phyloP scores from a whole-genome alignment of 2,113 vertebrate species.

The Anoura caudifer region DNA sequence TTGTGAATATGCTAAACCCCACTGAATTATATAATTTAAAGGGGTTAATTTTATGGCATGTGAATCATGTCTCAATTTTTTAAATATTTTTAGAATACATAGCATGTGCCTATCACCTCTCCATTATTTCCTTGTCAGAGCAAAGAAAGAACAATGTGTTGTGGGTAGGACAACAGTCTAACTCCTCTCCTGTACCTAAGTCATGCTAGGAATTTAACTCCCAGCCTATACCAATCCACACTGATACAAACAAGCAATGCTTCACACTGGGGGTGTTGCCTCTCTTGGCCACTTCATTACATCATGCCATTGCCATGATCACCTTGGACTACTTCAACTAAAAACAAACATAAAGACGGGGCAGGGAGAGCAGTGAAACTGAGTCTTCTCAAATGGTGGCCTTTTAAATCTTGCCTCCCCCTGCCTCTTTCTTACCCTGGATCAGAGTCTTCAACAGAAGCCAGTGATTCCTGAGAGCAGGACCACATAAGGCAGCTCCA shows the following conservation, averaged over 20 bases:
- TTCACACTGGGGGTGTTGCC: neutral
- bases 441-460: neutral
- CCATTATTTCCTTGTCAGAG: constrained; percentile 1
- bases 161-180: neutral
- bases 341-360: neutral
- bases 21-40: neutral
- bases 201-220: constrained; percentile 33
- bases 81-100: neutral
- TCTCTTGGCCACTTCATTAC: constrained; percentile 11
- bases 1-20: neutral
- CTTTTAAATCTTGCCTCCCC: neutral
- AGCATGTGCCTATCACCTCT: neutral
- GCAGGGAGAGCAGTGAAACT: neutral
- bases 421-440: neutral
- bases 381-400: neutral
- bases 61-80: constrained; percentile 22
- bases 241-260: neutral
- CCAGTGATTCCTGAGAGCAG: neutral
- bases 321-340: neutral
- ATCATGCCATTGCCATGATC: constrained; percentile 6
- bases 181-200: neutral
- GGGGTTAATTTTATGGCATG: neutral
- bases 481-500: neutral
- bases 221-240: neutral
- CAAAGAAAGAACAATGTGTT: neutral